Evolutionary conservation across 2,113 vertebrate genomes (phyloP).

Genomic region (Columba janthina): DNA sequence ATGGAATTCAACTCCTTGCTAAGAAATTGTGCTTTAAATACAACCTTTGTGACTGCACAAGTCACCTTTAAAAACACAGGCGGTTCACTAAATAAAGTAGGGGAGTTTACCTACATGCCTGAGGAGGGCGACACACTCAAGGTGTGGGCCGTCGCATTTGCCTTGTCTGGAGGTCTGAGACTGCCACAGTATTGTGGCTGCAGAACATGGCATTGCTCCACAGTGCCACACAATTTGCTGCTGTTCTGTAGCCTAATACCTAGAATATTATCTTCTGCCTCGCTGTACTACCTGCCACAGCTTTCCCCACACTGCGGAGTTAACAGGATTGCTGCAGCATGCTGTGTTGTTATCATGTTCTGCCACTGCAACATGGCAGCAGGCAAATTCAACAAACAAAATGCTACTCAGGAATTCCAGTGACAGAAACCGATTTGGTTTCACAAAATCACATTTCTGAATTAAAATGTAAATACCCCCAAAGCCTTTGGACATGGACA

Average conservation of each 20-base stretch:
- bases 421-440: background rate
- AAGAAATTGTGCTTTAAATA: background rate
- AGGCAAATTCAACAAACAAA: background rate
- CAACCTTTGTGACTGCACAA: background rate
- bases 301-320: background rate
- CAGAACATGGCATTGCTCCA: background rate
- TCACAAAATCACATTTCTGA: slow-evolving; percentile 7
- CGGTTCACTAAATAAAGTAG: background rate
- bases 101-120: background rate
- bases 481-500: background rate
- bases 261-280: background rate
- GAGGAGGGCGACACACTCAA: background rate
- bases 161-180: background rate
- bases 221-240: background rate
- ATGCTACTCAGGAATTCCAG: background rate
- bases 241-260: background rate
- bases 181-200: background rate
- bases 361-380: background rate
- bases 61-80: background rate
- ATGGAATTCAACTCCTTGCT: background rate
- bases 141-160: background rate
- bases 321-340: background rate
- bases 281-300: background rate
- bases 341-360: background rate
- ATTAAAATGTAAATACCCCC: background rate